Percentiles rank a stretch among this genome's conserved stretches.
These are phyloP conservation scores for Calycopis cecrops DNA, from an alignment of 1,140 invertebrate species.

Conservation along the genomic window DNA sequence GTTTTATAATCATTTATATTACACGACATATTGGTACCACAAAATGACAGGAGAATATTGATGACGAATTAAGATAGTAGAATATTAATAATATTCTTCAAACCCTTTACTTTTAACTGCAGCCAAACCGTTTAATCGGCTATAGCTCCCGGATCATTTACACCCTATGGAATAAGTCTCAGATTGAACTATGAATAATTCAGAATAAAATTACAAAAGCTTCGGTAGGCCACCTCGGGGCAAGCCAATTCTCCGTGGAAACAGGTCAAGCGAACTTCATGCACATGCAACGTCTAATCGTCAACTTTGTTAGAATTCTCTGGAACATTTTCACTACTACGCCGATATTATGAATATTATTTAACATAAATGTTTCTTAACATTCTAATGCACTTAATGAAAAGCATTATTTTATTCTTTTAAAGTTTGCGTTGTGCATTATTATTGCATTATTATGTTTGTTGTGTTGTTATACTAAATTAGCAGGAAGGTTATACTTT, in stretches of 20 bases:
- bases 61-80: too few relatives aligned
- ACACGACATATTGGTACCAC: too few relatives aligned
- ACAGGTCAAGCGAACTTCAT: constrained; percentile 12
- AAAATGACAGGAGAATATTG: too few relatives aligned
- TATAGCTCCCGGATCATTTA: too few relatives aligned
- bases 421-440: too few relatives aligned
- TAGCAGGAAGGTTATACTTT: too few relatives aligned
- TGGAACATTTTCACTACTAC: constrained; percentile 2
- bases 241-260: background rate
- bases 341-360: constrained; percentile 1
- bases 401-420: background rate
- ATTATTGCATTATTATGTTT: too few relatives aligned
- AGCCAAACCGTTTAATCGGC: too few relatives aligned
- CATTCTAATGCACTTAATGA: background rate
- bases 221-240: background rate
- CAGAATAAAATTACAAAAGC: background rate
- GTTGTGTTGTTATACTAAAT: too few relatives aligned
- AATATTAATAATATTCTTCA: too few relatives aligned
- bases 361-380: background rate
- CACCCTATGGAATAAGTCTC: background rate
- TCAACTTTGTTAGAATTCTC: constrained; percentile 8
- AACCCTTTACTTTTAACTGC: too few relatives aligned
- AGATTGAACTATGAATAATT: background rate
- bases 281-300: constrained; percentile 6
- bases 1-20: too few relatives aligned